Evolutionary conservation across 2,113 vertebrate genomes (phyloP), one percentile per base, ranked within the genome.

Genomic region (Tenebrosternarchus preto): DNA sequence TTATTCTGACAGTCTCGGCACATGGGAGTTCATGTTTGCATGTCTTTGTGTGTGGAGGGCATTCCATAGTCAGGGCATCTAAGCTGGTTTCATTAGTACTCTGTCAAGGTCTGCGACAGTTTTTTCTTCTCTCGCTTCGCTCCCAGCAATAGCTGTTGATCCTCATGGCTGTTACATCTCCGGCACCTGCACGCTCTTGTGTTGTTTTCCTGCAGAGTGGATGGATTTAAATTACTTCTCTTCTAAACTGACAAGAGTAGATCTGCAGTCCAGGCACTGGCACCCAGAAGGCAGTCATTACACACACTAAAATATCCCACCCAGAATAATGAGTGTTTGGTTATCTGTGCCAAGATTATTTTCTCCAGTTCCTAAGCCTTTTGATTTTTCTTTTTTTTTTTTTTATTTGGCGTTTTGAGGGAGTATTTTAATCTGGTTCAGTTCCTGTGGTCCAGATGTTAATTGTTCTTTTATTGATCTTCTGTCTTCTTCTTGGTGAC

Each of bases 161-260:
- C 57, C 46, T 27, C 31, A 72, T 25, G 71, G 68, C 29, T 5
- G 25, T 22, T 53, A 67, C 56, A 22, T 68, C 76, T 76, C 72
- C 64, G 46, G 27, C 57, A 24, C 25, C 29, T 60, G 8, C 16
- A 39, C 60, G 24, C 56, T 46, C 43, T 71, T 56, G 19, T 60
- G 63, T 70, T 76, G 20, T 56, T 61, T 61, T 70, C 25, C 50
- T n/a, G 75, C 59, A 57, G 46, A 76, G 15, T 29, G 12, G 67
- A 63, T 78, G 33, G 29, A 71, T 53, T 53, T 36, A 36, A 70
- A 70, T 60, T 16, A 36, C 71, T 80, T 74, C 29, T 75, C 33
- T 63, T 29, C 33, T 59, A 20, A 75, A 60, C 19, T 16, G 53
- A 43, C 25, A 24, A 20, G 53, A 60, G 53, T 9, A 59, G 55